Evolutionary conservation across 2,888 invertebrate species (phyloP).

Genomic region (Cataglyphis albicans): DNA sequence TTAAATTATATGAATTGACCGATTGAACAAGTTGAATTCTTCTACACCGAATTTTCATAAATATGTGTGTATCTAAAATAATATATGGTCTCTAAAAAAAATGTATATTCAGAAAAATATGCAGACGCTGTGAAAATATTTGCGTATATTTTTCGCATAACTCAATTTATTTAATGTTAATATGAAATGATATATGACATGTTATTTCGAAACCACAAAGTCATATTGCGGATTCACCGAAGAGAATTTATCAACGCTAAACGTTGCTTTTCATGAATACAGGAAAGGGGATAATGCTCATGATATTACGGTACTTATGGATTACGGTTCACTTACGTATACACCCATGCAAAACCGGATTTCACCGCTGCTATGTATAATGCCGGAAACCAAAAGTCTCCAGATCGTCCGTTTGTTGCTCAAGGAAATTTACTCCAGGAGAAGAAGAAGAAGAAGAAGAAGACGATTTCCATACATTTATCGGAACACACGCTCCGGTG

Average conservation of each 20-base stretch:
- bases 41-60: background rate
- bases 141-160: background rate
- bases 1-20: background rate
- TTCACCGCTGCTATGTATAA: conserved; percentile 20
- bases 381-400: conserved; percentile 30
- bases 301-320: conserved; percentile 48
- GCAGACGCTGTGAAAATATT: background rate
- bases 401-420: background rate
- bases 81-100: background rate
- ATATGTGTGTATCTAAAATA: background rate
- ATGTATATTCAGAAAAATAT: background rate
- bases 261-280: conserved; percentile 10
- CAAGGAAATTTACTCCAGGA: conserved; percentile 6
- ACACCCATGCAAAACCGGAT: conserved; percentile 75
- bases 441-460: conserved; percentile 6
- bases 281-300: background rate
- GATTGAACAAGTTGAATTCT: background rate
- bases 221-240: background rate
- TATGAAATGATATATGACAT: background rate
- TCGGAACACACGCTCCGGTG: conserved; percentile 44
- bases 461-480: conserved; percentile 40
- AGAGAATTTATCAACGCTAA: conserved; percentile 12
- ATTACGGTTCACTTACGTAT: conserved; percentile 70
- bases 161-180: background rate
- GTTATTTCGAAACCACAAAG: background rate